A percentile compares a stretch with the other conserved stretches of the same genome.
These are phyloP conservation scores for Anoplius nigerrimus DNA, from an alignment of 2,888 invertebrate species.

Conservation along the genomic window DNA sequence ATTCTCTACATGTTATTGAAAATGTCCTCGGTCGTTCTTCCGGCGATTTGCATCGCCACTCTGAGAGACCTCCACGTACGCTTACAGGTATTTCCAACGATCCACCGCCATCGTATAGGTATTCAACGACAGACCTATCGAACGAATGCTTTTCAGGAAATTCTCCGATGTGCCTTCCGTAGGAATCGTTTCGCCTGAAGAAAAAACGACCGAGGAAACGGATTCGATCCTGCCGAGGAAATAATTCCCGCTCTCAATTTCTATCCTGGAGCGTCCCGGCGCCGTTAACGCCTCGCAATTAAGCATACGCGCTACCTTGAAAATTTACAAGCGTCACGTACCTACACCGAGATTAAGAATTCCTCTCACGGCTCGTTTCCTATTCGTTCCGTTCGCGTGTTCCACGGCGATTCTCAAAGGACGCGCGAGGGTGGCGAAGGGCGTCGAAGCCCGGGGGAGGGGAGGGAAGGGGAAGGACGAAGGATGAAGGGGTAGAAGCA, in stretches of 20 bases:
- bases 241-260: no score
- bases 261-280: no score
- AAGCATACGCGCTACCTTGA: no score
- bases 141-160: neutral
- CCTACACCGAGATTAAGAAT: slow-evolving; percentile 34
- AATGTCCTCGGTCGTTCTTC: slow-evolving; percentile 53
- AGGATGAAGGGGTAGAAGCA: neutral
- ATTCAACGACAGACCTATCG: neutral
- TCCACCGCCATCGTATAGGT: neutral
- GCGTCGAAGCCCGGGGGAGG: slow-evolving; percentile 10
- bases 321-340: slow-evolving; percentile 17
- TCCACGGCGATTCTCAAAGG: slow-evolving; percentile 22
- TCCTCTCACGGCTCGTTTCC: slow-evolving; percentile 40
- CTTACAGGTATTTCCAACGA: slow-evolving; percentile 23
- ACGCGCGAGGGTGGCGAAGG: neutral
- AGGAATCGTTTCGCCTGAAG: no score
- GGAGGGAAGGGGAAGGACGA: neutral
- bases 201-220: no score
- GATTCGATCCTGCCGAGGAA: no score
- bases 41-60: slow-evolving; percentile 54
- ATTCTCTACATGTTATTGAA: slow-evolving; percentile 58
- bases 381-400: slow-evolving; percentile 14
- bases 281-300: slow-evolving; percentile 32
- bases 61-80: slow-evolving; percentile 42
- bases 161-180: slow-evolving; percentile 4